Base-by-base conservation (phyloP, 2,797 vertebrate genomes). In the Myotis planiceps region DNA sequence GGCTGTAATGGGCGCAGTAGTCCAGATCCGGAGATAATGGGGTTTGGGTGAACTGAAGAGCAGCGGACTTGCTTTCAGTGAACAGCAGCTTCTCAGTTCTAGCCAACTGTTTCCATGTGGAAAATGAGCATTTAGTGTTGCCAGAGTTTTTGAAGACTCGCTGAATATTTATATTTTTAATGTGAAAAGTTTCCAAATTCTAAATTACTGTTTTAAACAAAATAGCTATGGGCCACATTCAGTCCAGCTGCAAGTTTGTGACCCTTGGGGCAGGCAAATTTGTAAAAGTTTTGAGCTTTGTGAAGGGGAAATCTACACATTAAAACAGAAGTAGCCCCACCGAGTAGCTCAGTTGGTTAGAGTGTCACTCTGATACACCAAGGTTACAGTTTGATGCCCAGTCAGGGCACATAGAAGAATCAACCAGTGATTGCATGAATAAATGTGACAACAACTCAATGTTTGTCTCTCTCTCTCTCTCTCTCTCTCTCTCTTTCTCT, bases 161-260 rank as follows among this genome's bases (percentile, higher is more conserved):
- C 4, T 80, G 82, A 63, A 68, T 75, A 82, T 60, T 85, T 92
- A 23, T 45, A 45, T 92, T 82, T 72, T 69, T 51, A 95, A 88
- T 15, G 34, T 69, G 76, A 75, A 87, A 60, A n/a, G 25, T 42
- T 78, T 82, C 58, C 66, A 92, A 78, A 10, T 85, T 60, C 55
- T 72, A 68, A 90, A 74, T 53, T 32, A 51, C 58, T 68, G 37
- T 78, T 92, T 82, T 60, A 86, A 86, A 47, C 68, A 55, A 82
- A 90, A 63, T 47, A 75, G 32, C 42, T 76, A 8, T 53, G 25
- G 75, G n/a, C n/a, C 23, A 45, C 27, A 81, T 49, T 88, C 74
- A 93, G 15, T 15, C 23, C 58, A 69, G 14, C 51, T 75, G n/a
- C 63, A 71, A 39, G 37, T 39, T 2, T 63, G 55, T 85, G 79